A percentile compares a stretch with the other conserved stretches of the same genome.
Conservation (phyloP, 2,888 invertebrate species). For the Macrosoma leucophasiata region DNA sequence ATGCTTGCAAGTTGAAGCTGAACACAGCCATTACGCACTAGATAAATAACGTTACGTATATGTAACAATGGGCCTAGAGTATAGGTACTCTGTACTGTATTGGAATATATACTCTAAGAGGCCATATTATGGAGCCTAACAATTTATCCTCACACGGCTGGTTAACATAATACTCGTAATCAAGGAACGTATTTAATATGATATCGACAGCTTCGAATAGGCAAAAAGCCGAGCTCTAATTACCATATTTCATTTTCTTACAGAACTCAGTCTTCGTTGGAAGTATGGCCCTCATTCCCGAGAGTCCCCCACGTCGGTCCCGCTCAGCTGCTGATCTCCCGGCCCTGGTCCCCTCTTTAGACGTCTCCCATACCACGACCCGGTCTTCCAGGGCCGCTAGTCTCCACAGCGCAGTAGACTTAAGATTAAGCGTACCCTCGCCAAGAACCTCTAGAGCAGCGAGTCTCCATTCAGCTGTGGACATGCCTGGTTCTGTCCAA, state of each 20-base stretch:
- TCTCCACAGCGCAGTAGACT: slow-evolving; percentile 61
- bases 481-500: slow-evolving; percentile 59
- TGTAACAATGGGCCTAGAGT: too few species aligned
- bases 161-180: too few species aligned
- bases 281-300: slow-evolving; percentile 79
- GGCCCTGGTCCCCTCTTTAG: slow-evolving; percentile 78
- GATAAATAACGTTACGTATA: too few species aligned
- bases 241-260: slow-evolving; percentile 19
- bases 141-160: too few species aligned
- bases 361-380: slow-evolving; percentile 46
- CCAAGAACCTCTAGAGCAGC: slow-evolving; percentile 60
- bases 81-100: too few species aligned
- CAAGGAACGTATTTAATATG: too few species aligned
- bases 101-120: too few species aligned
- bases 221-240: too few species aligned
- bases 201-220: too few species aligned
- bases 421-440: slow-evolving; percentile 53
- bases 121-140: too few species aligned
- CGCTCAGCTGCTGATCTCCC: slow-evolving; percentile 91
- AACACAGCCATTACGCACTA: too few species aligned
- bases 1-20: too few species aligned
- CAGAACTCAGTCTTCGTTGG: slow-evolving; percentile 93
- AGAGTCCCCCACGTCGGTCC: slow-evolving; percentile 83
- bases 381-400: slow-evolving; percentile 64
- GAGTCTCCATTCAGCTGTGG: slow-evolving; percentile 58